A percentile compares a stretch with the other conserved stretches of the same genome.
phyloP scores from a whole-genome alignment of 2,888 invertebrate species.

The Polia nebulosa region DNA sequence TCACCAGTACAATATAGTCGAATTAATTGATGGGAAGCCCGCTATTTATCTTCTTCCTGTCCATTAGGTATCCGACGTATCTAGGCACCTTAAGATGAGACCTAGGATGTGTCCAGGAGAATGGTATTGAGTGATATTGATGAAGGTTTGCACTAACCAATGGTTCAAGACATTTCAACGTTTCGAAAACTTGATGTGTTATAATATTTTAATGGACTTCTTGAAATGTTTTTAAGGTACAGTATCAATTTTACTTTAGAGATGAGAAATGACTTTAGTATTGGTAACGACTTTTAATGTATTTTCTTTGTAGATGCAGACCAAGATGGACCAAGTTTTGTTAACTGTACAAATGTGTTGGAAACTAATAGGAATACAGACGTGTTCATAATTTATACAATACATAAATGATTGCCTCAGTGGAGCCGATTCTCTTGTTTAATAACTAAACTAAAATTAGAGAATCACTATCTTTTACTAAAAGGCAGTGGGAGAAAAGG shows the following conservation, averaged over 20 bases:
- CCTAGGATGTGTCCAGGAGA: constrained; percentile 22
- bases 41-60: constrained; percentile 45
- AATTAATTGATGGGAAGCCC: constrained; percentile 26
- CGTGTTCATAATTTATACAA: too few relatives aligned
- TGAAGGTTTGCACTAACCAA: constrained; percentile 11
- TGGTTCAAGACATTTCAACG: background rate
- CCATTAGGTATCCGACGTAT: constrained; percentile 8
- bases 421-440: too few relatives aligned
- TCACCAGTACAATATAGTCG: constrained; percentile 21
- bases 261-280: background rate
- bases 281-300: background rate
- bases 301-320: too few relatives aligned
- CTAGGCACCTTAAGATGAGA: constrained; percentile 22
- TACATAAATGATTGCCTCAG: background rate
- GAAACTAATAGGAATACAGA: too few relatives aligned
- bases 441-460: too few relatives aligned
- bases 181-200: background rate
- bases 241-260: constrained; percentile 16
- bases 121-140: constrained; percentile 49
- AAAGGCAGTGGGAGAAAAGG: too few relatives aligned
- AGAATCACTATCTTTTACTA: too few relatives aligned
- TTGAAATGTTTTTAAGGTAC: background rate
- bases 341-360: background rate
- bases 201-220: constrained; percentile 14
- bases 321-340: background rate